These are phyloP conservation scores for Diaprepes abbreviatus DNA, from an alignment of 2,888 invertebrate genomes.

Conservation along the genomic window DNA sequence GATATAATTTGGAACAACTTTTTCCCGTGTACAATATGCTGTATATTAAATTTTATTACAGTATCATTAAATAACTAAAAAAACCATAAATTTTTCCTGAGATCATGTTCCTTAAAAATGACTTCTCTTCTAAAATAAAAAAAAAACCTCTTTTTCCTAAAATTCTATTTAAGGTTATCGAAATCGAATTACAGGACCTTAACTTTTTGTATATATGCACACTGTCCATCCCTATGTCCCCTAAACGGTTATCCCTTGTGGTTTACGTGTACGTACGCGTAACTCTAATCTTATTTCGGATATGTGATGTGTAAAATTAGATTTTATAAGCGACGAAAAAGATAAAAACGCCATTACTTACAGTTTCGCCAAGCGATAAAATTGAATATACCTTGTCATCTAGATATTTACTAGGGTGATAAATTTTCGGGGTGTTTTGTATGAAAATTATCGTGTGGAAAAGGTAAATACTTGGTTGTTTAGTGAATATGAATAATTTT, in stretches of 20 bases:
- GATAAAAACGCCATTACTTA: constrained; percentile 30
- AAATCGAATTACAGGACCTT: too few species aligned
- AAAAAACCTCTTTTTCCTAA: too few species aligned
- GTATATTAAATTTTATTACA: too few species aligned
- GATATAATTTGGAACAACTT: too few species aligned
- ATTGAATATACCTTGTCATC: constrained; percentile 25
- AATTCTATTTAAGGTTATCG: too few species aligned
- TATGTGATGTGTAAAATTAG: constrained; percentile 40
- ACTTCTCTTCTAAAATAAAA: too few species aligned
- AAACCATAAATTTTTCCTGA: too few species aligned
- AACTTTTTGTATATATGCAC: not conserved
- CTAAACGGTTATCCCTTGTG: not conserved
- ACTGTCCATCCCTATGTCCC: not conserved
- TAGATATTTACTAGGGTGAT: constrained; percentile 13
- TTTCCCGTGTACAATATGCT: too few species aligned
- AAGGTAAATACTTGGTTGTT: not conserved
- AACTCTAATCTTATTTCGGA: constrained; percentile 37
- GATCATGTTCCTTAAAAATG: too few species aligned
- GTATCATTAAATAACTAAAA: too few species aligned
- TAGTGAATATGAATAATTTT: not conserved
- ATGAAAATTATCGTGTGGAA: constrained; percentile 7
- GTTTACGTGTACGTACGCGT: constrained; percentile 14
- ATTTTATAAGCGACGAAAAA: constrained; percentile 35
- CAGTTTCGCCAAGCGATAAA: constrained; percentile 24
- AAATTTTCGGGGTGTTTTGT: constrained; percentile 2